These are phyloP conservation scores for Monarcha castaneiventris DNA, from an alignment of 2,113 vertebrate genomes.

Conservation along the genomic window DNA sequence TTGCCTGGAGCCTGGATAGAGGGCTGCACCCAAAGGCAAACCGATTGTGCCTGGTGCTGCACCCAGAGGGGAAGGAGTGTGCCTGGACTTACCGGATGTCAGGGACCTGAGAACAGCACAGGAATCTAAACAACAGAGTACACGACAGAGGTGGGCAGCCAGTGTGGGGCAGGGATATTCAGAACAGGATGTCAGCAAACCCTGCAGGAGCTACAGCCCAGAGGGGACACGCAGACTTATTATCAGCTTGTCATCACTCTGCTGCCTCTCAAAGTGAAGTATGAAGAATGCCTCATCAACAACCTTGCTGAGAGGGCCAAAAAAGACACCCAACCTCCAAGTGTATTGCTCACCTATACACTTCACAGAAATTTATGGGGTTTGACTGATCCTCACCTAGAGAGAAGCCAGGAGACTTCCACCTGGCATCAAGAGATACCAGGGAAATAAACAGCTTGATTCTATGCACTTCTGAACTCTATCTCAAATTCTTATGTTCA, in stretches of 20 bases:
- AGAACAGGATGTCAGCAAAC: background rate
- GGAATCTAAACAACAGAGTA: background rate
- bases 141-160: background rate
- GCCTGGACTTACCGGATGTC: background rate
- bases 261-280: background rate
- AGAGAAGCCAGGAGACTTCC: background rate
- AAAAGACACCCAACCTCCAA: background rate
- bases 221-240: fast-evolving
- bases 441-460: background rate
- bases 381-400: background rate
- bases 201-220: background rate
- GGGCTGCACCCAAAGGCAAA: background rate
- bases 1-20: background rate
- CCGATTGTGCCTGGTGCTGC: background rate
- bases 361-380: background rate
- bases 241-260: background rate
- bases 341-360: background rate
- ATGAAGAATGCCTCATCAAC: background rate
- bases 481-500: background rate
- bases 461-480: background rate
- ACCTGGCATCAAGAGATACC: background rate
- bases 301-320: background rate
- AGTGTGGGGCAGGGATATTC: background rate
- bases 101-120: background rate
- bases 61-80: background rate